Conservation (phyloP, 2,113 vertebrate genomes). For the Astur gentilis region DNA sequence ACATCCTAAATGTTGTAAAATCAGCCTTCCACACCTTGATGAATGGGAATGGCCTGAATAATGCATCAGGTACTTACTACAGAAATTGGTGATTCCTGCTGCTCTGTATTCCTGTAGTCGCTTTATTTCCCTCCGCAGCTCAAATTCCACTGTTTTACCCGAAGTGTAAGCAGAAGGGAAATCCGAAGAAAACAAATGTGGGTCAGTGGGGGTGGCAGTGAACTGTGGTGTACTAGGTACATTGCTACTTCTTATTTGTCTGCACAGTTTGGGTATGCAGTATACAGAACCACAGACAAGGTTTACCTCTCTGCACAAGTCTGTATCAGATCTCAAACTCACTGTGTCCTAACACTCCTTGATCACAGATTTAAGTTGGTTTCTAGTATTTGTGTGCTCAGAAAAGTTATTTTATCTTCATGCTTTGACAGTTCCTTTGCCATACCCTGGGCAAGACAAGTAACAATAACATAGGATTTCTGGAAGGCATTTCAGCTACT, state of each 20-base stretch:
- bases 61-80: constrained; percentile 82
- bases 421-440: neutral
- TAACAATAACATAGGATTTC: neutral
- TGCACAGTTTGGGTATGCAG: neutral
- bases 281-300: neutral
- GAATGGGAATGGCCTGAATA: constrained; percentile 7
- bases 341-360: neutral
- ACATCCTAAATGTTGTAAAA: neutral
- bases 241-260: neutral
- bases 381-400: neutral
- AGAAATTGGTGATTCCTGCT: constrained; percentile 94
- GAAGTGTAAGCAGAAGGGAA: neutral
- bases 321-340: neutral
- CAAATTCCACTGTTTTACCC: constrained; percentile 89
- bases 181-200: neutral
- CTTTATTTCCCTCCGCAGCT: constrained; percentile 90
- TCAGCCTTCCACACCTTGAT: neutral
- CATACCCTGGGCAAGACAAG: neutral
- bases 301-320: neutral
- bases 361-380: neutral
- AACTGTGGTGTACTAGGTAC: neutral
- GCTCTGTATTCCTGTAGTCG: constrained; percentile 92
- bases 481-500: neutral
- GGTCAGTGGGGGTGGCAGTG: neutral
- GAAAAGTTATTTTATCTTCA: neutral